Percentiles rank a stretch among this genome's conserved stretches.
Conservation (phyloP, 2,113 vertebrate species). For the Periophthalmodon schlosseri region DNA sequence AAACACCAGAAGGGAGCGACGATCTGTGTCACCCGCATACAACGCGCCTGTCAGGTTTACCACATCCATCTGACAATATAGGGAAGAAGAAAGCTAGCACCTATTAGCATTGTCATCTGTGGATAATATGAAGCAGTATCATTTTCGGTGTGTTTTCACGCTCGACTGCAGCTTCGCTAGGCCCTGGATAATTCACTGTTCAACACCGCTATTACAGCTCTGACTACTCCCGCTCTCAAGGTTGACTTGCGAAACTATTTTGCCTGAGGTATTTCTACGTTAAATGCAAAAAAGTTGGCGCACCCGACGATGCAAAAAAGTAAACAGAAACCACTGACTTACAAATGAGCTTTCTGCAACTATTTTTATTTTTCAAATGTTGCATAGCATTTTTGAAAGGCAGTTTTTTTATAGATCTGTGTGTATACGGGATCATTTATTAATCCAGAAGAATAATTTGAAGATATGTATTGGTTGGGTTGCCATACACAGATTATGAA, state of each 20-base stretch:
- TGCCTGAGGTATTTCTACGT: not conserved
- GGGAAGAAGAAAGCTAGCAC: slow-evolving; percentile 11
- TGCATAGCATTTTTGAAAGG: not conserved
- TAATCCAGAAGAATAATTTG: too few relatives aligned
- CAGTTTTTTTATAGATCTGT: too few relatives aligned
- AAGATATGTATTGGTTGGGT: too few relatives aligned
- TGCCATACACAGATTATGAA: too few relatives aligned
- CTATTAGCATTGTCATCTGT: slow-evolving; percentile 25
- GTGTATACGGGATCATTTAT: too few relatives aligned
- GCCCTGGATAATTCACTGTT: slow-evolving; percentile 5
- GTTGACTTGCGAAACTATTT: slow-evolving; percentile 13
- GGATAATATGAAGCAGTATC: slow-evolving; percentile 21
- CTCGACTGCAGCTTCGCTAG: slow-evolving; percentile 3
- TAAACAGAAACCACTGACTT: not conserved
- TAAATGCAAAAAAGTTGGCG: not conserved
- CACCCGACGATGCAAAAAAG: not conserved
- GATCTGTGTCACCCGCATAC: slow-evolving; percentile 1
- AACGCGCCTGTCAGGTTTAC: slow-evolving; percentile 33
- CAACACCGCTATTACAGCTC: not conserved
- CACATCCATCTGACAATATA: slow-evolving; percentile 27
- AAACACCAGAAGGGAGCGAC: slow-evolving; percentile 34
- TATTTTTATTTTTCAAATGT: not conserved
- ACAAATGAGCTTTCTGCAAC: not conserved
- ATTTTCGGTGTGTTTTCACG: slow-evolving; percentile 10
- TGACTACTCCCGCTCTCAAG: not conserved